These are phyloP conservation scores for Pipistrellus pipistrellus DNA, from an alignment of 2,797 vertebrate species.

Conservation along the genomic window DNA sequence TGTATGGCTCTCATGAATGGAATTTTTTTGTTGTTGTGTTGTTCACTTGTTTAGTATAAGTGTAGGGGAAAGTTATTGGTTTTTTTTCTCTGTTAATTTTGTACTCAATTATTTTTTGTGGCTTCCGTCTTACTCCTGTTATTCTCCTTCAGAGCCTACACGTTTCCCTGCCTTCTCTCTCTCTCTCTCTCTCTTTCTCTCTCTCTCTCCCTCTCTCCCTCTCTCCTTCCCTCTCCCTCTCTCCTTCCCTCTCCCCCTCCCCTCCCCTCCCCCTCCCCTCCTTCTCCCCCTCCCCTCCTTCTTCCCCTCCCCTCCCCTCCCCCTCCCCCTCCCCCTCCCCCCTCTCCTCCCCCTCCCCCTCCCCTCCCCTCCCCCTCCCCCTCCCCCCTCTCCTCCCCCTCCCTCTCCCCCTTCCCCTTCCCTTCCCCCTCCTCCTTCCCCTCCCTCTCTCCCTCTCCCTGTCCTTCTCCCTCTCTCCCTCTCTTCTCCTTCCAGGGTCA, in stretches of 20 bases:
- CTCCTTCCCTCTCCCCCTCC: no score
- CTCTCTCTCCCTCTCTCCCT: neutral
- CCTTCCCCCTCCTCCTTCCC: no score
- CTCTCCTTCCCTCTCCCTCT: neutral
- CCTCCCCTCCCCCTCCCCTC: no score
- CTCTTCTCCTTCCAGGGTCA: neutral
- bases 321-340: no score
- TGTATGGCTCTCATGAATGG: neutral
- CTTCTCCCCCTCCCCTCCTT: no score
- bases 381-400: no score
- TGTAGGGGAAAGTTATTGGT: neutral
- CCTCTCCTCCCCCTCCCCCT: no score
- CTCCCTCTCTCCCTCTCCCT: no score
- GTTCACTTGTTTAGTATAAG: neutral
- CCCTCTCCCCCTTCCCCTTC: no score
- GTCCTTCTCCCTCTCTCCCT: neutral
- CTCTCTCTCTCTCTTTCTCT: neutral
- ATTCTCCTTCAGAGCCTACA: neutral
- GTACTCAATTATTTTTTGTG: accelerated
- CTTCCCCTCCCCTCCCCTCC: no score
- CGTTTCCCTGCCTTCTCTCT: neutral
- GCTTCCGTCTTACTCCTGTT: neutral
- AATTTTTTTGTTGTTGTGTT: neutral
- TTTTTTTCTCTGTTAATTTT: neutral
- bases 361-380: no score